A percentile compares a stretch with the other conserved stretches of the same genome.
Evolutionary conservation across 1,140 invertebrate genomes (phyloP).

Genomic region (Tetraneura akinire): DNA sequence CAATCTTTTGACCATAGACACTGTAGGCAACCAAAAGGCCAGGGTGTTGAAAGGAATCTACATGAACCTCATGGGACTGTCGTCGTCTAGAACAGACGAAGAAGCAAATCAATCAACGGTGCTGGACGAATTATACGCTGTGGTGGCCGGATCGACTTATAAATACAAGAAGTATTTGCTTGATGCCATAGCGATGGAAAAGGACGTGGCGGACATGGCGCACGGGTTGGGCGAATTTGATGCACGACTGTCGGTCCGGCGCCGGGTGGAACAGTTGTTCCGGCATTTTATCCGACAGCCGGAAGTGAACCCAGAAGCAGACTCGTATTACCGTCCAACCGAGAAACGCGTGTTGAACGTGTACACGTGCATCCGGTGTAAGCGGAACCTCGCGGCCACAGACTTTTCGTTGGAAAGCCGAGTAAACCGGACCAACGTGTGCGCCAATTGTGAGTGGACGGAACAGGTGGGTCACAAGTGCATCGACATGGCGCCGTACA

Average conservation of each 20-base stretch:
- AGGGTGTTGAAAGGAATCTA: constrained; percentile 66
- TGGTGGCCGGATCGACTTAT: constrained; percentile 63
- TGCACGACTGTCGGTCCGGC: constrained; percentile 62
- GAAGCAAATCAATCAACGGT: constrained; percentile 64
- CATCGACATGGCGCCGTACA: constrained; percentile 54
- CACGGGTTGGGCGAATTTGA: constrained; percentile 59
- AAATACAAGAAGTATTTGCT: constrained; percentile 62
- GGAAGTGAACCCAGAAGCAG: constrained; percentile 53
- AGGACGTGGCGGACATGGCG: constrained; percentile 62
- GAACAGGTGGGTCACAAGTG: constrained; percentile 53
- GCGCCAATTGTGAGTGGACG: constrained; percentile 53
- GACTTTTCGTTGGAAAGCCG: constrained; percentile 52
- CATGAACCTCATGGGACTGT: constrained; percentile 58
- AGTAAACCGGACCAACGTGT: constrained; percentile 52
- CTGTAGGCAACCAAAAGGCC: constrained; percentile 68
- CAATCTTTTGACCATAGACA: constrained; percentile 66
- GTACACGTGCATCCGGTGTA: constrained; percentile 53
- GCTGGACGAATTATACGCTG: constrained; percentile 63
- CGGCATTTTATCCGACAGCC: constrained; percentile 52
- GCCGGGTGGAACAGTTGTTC: constrained; percentile 60
- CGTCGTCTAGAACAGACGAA: constrained; percentile 59
- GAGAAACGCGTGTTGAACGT: constrained; percentile 34
- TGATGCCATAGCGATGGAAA: constrained; percentile 66
- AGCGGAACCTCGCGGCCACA: constrained; percentile 52
- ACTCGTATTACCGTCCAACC: constrained; percentile 32